Base-by-base conservation (phyloP, 2,113 vertebrate genomes). In the Dasypus novemcinctus region DNA sequence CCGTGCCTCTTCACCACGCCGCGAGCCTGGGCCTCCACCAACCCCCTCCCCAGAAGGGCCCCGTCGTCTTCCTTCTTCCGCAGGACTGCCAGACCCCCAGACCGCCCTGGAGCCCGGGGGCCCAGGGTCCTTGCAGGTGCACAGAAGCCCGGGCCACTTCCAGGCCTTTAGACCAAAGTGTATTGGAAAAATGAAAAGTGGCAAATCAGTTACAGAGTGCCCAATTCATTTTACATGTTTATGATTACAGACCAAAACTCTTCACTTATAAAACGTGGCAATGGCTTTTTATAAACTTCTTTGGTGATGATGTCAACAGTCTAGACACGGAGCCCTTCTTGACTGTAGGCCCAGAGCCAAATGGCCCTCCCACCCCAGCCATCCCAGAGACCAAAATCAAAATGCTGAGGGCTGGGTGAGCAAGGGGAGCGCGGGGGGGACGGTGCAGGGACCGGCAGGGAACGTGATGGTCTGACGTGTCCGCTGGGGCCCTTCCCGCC, bases 371-470 rank as follows among this genome's bases (percentile, higher is more conserved):
- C 23, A 33, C 69, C 38, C 54, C 2, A 14, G 29, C 11, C 3
- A 33, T n/a, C 25, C 20, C 20, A 2, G 0, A 46, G 54, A 46
- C 17, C 17, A 15, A 75, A 59, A 21, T n/a, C 20, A 7, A 68
- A 36, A n/a, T 9, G 46, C 59, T 7, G 4, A 14, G 61, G 33
- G 29, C n/a, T 38, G 38, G 75, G 36, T 4, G 2, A 41, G 61
- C 61, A 63, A 59, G 59, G 25, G 29, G 4, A 13, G n/a, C 11
- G 6, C 1, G n/a, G 11, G 25, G 23, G 1, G 27, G 0, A 13
- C 29, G 0, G 54, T 61, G 4, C 11, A 52, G 38, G 57, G 6
- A 43, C 52, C 29, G 57, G 43, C 66, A 46, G 41, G n/a, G 59
- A 33, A 14, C 52, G 4, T 13, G 38, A 21, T 29, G 13, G 49